Conservation (phyloP, 2,888 invertebrate genomes). For the Entomobrya proxima region DNA sequence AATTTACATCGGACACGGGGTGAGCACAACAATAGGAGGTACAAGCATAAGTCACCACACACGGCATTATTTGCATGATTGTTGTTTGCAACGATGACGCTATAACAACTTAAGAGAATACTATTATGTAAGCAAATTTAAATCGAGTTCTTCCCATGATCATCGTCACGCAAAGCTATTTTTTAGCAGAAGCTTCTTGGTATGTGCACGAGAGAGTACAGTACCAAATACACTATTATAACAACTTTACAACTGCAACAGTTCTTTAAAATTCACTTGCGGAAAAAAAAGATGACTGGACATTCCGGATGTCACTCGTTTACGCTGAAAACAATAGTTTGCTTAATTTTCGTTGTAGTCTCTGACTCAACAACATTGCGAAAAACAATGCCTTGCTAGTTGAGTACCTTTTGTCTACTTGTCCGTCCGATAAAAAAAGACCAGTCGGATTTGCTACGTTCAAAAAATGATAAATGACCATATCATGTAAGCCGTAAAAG, state of each 20-base stretch:
- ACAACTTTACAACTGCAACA: background rate
- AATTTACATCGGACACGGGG: background rate
- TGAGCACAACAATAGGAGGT: background rate
- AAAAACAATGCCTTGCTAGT: conserved; percentile 2
- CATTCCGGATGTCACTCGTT: conserved; percentile 27
- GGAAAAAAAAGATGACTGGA: conserved; percentile 4
- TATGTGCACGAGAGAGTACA: background rate
- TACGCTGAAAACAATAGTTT: background rate
- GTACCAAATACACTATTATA: background rate
- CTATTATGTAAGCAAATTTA: conserved; percentile 24
- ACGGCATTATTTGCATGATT: background rate
- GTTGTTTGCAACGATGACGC: background rate
- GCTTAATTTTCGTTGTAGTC: background rate
- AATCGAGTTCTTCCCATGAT: conserved; percentile 18
- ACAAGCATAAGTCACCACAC: too few relatives aligned
- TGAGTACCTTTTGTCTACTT: background rate
- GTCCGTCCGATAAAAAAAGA: background rate
- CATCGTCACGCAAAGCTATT: conserved; percentile 9
- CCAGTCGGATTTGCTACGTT: background rate
- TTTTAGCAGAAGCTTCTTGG: background rate
- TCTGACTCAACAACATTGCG: background rate
- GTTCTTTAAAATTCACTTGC: background rate
- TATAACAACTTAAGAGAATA: background rate
- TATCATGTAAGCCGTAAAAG: too few relatives aligned
- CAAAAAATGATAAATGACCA: too few relatives aligned